Percentiles rank a stretch among this genome's conserved stretches.
phyloP scores from a whole-genome alignment of 2,113 vertebrate species.

The Bos taurus region ARS-UCD2.0 NC_037332.1:112887001-112887500 shows the following conservation, averaged over 20 bases:
- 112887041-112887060: neutral
- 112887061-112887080: neutral
- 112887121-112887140: neutral
- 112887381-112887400: accelerated
- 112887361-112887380: accelerated
- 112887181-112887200: neutral
- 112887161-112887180: neutral
- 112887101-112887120: neutral
- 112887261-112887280: neutral
- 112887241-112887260: neutral
- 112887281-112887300: neutral
- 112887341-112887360: neutral
- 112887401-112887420: neutral
- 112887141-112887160: accelerated
- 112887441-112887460: neutral
- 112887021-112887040: neutral
- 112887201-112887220: neutral
- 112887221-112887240: neutral
- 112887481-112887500: neutral
- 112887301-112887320: neutral
- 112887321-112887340: neutral
- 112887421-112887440: accelerated
- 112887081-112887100: neutral
- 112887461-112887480: neutral
- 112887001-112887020: neutral